Base-by-base conservation (phyloP, 1,140 invertebrate genomes). In the Temnothorax curvispinosus region DNA sequence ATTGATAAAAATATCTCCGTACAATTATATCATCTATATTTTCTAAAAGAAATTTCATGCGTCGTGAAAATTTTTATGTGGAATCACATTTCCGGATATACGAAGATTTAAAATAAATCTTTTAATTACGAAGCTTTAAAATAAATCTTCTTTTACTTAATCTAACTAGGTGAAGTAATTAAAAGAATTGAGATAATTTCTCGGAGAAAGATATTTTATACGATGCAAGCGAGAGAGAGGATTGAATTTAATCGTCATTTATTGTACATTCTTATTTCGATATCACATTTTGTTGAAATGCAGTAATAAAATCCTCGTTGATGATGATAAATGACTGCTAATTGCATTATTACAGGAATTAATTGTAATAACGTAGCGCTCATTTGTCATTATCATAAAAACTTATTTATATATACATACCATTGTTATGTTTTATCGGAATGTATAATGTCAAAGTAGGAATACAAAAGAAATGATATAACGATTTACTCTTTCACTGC, bases 81-180 rank as follows among this genome's bases (percentile, higher is more conserved):
- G 0, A 32, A 27, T 69, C 21, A 2, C 21, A 69, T 69, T 69
- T 69, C 21, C 41, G 9, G 44, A 50, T 47, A 27, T 65, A 41
- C 2, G 13, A 32, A 69, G 41, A 47, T 67, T 67, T 67, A 67
- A 67, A 67, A 67, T 44, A 67, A 44, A 44, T 44, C 41, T 69
- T 69, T 32, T 47, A 69, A 47, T 69, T 69, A 67, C n/a, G 11
- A 69, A 27, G 38, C 44, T 67, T 67, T 67, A 44, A 67, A 44
- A 44, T 67, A 67, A 67, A 44, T 67, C 41, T 69, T 50, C 64
- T 47, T 50, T 50, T 15, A 32, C 11, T 47, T 69, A 50, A 21
- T 67, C 65, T 6, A 47, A 5, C 38, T 18, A 69, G 64, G 41
- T 65, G n/a, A 21, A 67, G n/a, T 67, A 67, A 67, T 67, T 67